Evolutionary conservation across 2,113 vertebrate species (phyloP).

Genomic region (Chaetops frenatus): DNA sequence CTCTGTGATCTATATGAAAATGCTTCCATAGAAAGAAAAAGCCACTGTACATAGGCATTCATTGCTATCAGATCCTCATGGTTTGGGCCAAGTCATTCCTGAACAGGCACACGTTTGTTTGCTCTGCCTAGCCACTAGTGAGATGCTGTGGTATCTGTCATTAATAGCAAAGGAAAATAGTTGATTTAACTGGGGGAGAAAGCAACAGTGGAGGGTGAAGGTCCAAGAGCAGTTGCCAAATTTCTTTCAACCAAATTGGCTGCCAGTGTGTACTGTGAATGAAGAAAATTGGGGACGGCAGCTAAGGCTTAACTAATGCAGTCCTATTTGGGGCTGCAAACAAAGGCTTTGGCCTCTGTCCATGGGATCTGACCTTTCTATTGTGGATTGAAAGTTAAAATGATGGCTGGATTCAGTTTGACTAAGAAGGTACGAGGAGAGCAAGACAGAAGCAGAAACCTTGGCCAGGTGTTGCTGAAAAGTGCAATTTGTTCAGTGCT

Average conservation of each 20-base stretch:
- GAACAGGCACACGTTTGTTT: background rate
- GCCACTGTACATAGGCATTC: background rate
- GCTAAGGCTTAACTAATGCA: slow-evolving; percentile 28
- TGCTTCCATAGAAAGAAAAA: background rate
- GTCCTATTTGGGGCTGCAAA: slow-evolving; percentile 11
- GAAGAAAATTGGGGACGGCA: slow-evolving; percentile 31
- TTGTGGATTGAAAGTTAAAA: background rate
- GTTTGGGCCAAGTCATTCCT: background rate
- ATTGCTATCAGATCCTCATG: background rate
- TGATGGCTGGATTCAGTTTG: background rate
- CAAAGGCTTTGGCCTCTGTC: slow-evolving; percentile 40
- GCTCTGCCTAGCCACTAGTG: background rate
- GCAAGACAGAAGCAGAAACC: background rate
- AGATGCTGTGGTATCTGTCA: background rate
- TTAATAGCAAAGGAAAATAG: background rate
- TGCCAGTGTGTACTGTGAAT: background rate
- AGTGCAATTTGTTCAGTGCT: background rate
- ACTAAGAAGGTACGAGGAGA: background rate
- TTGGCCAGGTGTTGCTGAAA: background rate
- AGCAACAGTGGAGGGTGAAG: background rate
- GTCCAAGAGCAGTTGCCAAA: slow-evolving; percentile 24
- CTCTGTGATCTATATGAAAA: background rate
- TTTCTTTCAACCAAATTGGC: background rate
- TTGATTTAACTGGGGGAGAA: background rate
- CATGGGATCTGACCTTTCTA: background rate